Percentiles rank a stretch among this genome's conserved stretches.
These are phyloP conservation scores for Heliconius aoede DNA, from an alignment of 2,888 invertebrate genomes.

Conservation along the genomic window DNA sequence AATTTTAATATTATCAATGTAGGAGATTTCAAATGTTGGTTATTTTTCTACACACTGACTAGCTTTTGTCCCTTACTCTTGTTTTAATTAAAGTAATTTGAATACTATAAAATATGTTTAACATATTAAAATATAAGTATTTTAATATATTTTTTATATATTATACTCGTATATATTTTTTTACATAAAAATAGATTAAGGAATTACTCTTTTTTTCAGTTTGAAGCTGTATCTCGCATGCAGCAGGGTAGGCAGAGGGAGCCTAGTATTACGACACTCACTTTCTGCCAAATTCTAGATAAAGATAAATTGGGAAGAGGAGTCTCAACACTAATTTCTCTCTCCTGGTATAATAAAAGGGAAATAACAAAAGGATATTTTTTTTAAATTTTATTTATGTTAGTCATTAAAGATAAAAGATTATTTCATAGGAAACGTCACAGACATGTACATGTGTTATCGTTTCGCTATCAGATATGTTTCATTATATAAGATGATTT, in stretches of 20 bases:
- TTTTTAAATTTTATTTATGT: neutral
- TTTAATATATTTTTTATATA: too few species aligned
- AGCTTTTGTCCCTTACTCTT: too few species aligned
- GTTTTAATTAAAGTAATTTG: too few species aligned
- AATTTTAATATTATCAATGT: neutral
- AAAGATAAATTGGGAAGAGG: neutral
- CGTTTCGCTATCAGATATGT: slow-evolving; percentile 31
- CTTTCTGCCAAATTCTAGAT: neutral
- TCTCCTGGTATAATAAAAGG: neutral
- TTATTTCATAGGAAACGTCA: neutral
- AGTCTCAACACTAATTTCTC: neutral
- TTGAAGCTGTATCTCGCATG: neutral
- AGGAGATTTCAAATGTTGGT: neutral
- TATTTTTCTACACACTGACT: too few species aligned
- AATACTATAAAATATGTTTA: too few species aligned
- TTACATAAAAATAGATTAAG: too few species aligned
- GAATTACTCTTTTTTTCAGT: neutral
- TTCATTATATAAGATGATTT: slow-evolving; percentile 21
- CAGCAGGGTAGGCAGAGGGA: neutral
- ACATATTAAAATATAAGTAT: too few species aligned
- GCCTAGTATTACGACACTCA: neutral
- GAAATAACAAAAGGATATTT: neutral
- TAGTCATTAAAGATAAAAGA: neutral
- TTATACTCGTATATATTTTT: too few species aligned
- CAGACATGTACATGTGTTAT: slow-evolving; percentile 14